phyloP scores from a whole-genome alignment of 2,113 vertebrate genomes.

The Dermatemys mawii region DNA sequence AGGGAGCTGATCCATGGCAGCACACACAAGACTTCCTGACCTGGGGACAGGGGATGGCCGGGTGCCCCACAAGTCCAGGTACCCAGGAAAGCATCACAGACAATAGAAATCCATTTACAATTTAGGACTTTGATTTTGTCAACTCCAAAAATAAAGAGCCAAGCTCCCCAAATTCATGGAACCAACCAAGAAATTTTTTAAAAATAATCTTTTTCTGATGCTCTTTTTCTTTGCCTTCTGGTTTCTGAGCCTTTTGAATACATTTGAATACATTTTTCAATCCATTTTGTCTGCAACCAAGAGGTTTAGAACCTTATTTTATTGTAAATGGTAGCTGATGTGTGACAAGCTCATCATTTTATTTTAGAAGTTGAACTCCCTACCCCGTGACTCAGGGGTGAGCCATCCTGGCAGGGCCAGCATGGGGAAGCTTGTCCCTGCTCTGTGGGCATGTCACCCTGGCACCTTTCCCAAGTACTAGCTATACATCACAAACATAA shows the following conservation, averaged over 20 bases:
- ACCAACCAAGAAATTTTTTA: not conserved
- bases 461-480: not conserved
- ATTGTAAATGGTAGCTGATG: not conserved
- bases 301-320: not conserved
- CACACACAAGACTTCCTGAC: too few relatives aligned
- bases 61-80: not conserved
- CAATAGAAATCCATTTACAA: conserved; percentile 30
- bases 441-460: not conserved
- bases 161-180: conserved; percentile 32
- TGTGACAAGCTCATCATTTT: not conserved
- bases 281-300: not conserved
- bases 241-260: not conserved
- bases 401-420: not conserved
- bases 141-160: conserved; percentile 60
- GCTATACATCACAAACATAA: not conserved
- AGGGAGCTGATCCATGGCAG: not conserved
- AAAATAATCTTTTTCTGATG: not conserved
- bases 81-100: not conserved
- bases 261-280: not conserved
- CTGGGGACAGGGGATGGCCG: not conserved
- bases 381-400: not conserved
- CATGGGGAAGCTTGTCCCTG: accelerated
- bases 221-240: not conserved
- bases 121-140: not conserved
- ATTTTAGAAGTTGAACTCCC: not conserved